A percentile compares a stretch with the other conserved stretches of the same genome.
These are phyloP conservation scores for Carollia perspicillata DNA, from an alignment of 2,113 vertebrate species.

Conservation along the genomic window DNA sequence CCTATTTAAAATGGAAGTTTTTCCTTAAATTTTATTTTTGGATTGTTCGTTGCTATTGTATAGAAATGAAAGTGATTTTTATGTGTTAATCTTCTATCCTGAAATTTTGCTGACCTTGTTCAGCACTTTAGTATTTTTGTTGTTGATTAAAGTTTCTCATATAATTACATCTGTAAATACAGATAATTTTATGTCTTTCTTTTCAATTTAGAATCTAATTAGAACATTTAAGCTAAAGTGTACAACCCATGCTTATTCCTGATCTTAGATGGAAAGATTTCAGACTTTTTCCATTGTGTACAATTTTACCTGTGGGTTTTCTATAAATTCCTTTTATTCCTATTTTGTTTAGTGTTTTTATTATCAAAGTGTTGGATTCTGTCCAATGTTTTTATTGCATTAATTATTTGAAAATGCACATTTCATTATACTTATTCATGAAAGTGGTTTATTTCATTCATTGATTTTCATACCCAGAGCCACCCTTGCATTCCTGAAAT, in stretches of 20 bases:
- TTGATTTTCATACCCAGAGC: background rate
- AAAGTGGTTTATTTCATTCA: background rate
- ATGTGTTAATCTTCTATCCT: background rate
- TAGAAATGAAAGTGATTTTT: background rate
- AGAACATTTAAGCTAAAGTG: background rate
- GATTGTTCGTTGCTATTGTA: background rate
- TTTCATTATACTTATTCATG: background rate
- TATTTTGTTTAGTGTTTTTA: background rate
- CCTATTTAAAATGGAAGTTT: background rate
- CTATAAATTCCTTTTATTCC: background rate
- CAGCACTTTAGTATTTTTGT: background rate
- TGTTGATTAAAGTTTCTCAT: background rate
- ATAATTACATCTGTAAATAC: background rate
- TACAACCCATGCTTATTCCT: background rate
- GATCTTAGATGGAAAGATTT: background rate
- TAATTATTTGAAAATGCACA: background rate
- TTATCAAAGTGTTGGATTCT: background rate
- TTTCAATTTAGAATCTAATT: background rate
- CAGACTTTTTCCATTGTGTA: background rate
- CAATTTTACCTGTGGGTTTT: background rate
- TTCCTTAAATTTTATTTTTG: background rate
- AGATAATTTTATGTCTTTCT: background rate
- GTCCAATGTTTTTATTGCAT: background rate
- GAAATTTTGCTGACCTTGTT: background rate
- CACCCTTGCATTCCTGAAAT: background rate